phyloP scores from a whole-genome alignment of 2,888 invertebrate genomes.

The Diarsia rubi region DNA sequence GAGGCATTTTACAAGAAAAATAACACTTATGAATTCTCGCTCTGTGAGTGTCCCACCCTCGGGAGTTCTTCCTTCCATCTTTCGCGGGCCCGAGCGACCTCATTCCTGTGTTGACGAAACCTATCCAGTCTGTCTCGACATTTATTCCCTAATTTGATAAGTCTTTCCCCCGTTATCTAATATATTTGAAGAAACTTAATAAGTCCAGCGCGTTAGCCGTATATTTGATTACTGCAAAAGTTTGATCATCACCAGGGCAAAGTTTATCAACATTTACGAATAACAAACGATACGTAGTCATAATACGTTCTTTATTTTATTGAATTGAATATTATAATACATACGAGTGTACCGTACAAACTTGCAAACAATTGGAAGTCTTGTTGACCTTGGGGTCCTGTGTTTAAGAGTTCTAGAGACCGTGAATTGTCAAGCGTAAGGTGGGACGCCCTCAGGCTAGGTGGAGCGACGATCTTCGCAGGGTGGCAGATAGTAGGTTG shows the following conservation, averaged over 20 bases:
- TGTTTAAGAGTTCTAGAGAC: neutral
- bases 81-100: neutral
- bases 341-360: neutral
- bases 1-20: too few relatives aligned
- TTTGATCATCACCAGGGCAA: slow-evolving; percentile 36
- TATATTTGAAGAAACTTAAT: slow-evolving; percentile 9
- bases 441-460: neutral
- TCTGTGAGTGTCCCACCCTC: neutral
- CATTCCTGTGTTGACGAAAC: neutral
- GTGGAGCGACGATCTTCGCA: neutral
- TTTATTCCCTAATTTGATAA: neutral
- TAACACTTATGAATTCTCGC: too few relatives aligned
- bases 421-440: neutral
- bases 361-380: neutral
- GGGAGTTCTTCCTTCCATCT: neutral
- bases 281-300: slow-evolving; percentile 34
- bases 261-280: slow-evolving; percentile 51
- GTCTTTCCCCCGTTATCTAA: neutral
- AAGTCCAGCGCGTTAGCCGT: neutral
- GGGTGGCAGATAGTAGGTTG: neutral
- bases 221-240: slow-evolving; percentile 45
- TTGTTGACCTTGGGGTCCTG: neutral
- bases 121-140: neutral
- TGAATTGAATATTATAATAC: neutral
- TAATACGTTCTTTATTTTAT: slow-evolving; percentile 21